These are phyloP conservation scores for Epirrita christyi DNA, from an alignment of 2,888 invertebrate genomes.

Conservation along the genomic window DNA sequence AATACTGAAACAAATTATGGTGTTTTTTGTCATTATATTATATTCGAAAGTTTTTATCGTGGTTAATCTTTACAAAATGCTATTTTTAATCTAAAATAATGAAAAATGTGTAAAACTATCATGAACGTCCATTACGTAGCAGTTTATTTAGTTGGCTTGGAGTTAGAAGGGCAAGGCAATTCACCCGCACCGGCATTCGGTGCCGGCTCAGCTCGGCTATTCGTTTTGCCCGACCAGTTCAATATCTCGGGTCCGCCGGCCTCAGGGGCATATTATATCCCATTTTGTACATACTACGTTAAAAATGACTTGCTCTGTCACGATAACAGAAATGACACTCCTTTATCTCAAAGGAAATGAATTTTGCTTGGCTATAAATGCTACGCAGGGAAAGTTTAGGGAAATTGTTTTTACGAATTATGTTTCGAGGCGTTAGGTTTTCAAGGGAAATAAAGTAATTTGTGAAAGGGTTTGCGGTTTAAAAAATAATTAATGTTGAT, in stretches of 20 bases:
- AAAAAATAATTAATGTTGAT: too few relatives aligned
- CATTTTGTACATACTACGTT: slow-evolving; percentile 67
- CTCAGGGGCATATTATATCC: slow-evolving; percentile 61
- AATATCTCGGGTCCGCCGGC: slow-evolving; percentile 67
- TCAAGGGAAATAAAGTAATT: slow-evolving; percentile 3
- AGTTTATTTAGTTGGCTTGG: slow-evolving; percentile 35
- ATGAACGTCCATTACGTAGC: slow-evolving; percentile 18
- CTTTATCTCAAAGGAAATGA: slow-evolving; percentile 62
- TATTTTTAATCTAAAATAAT: neutral
- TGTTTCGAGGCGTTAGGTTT: slow-evolving; percentile 14
- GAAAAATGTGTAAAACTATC: neutral
- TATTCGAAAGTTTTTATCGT: too few relatives aligned
- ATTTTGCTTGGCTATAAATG: slow-evolving; percentile 46
- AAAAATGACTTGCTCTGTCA: slow-evolving; percentile 70
- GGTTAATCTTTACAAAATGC: too few relatives aligned
- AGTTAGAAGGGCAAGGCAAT: slow-evolving; percentile 42
- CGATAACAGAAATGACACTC: slow-evolving; percentile 65
- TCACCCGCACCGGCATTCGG: slow-evolving; percentile 46
- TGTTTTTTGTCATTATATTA: too few relatives aligned
- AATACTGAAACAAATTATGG: too few relatives aligned
- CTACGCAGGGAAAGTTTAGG: slow-evolving; percentile 27
- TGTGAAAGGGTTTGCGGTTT: neutral
- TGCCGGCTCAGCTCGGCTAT: slow-evolving; percentile 50
- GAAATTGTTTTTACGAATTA: slow-evolving; percentile 32
- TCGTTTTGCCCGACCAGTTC: slow-evolving; percentile 58